Percentiles rank a stretch among this genome's conserved stretches.
phyloP scores from a whole-genome alignment of 2,113 vertebrate genomes.

The Podarcis raffonei region DNA sequence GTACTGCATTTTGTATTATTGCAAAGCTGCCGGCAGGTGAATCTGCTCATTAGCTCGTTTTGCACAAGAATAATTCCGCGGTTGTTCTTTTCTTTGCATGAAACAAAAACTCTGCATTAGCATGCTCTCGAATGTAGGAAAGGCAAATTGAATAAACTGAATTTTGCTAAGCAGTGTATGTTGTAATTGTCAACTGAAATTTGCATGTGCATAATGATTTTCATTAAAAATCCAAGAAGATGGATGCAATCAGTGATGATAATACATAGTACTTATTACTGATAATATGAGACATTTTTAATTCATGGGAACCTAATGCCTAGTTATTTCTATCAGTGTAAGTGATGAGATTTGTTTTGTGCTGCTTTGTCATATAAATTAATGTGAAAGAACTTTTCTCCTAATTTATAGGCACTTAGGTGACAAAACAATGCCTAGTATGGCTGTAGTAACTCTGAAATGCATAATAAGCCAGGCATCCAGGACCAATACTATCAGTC shows the following conservation, averaged over 20 bases:
- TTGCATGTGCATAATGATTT: conserved; percentile 47
- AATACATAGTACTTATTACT: conserved; percentile 44
- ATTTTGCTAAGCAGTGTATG: conserved; percentile 60
- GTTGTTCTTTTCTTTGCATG: background rate
- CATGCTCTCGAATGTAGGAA: conserved; percentile 46
- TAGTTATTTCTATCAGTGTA: conserved; percentile 68
- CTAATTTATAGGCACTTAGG: conserved; percentile 46
- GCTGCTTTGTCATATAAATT: conserved; percentile 57
- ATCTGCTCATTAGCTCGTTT: background rate
- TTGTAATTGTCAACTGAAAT: conserved; percentile 68
- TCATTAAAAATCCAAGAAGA: conserved; percentile 69
- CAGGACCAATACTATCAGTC: too few species aligned
- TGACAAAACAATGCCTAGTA: conserved; percentile 13
- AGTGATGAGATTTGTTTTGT: conserved; percentile 54
- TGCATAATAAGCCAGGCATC: background rate
- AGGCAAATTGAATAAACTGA: conserved; percentile 58
- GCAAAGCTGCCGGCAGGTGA: background rate
- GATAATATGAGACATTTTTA: conserved; percentile 57
- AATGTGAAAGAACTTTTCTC: conserved; percentile 49
- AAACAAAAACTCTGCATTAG: conserved; percentile 19
- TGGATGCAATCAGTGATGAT: conserved; percentile 63
- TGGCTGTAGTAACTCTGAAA: conserved; percentile 28
- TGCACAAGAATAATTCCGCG: background rate
- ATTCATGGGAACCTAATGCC: conserved; percentile 62
- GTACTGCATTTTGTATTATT: background rate